Evolutionary conservation across 2,113 vertebrate species (phyloP).

Genomic region (Mormyrus iriodes): DNA sequence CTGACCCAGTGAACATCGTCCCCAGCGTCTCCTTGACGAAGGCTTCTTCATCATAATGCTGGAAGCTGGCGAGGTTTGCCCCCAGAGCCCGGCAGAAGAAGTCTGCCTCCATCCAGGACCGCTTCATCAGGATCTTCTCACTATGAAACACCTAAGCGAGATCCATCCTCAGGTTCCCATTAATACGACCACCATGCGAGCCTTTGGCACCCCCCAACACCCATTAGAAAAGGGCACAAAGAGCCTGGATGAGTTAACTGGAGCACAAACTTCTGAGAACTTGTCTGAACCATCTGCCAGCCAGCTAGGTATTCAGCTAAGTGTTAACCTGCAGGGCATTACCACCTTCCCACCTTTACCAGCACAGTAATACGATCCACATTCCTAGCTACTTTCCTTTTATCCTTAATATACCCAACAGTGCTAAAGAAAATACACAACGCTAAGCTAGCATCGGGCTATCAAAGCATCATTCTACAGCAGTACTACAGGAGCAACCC

Average conservation of each 20-base stretch:
- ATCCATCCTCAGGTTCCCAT: constrained; percentile 17
- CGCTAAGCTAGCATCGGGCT: neutral
- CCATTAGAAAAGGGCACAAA: neutral
- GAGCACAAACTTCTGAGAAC: too few species aligned
- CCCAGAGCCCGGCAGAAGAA: constrained; percentile 83
- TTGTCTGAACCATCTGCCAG: neutral
- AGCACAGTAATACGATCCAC: neutral
- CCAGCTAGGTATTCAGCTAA: neutral
- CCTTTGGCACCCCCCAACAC: neutral
- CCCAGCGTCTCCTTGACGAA: constrained; percentile 77
- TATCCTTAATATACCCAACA: neutral
- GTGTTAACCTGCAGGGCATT: neutral
- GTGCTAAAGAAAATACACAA: neutral
- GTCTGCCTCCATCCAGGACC: constrained; percentile 87
- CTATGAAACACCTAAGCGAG: constrained; percentile 80
- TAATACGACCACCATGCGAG: neutral
- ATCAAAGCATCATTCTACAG: neutral
- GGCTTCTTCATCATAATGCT: constrained; percentile 75
- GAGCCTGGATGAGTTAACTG: neutral
- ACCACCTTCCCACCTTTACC: neutral
- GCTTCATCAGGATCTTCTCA: constrained; percentile 85
- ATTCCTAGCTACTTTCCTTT: neutral
- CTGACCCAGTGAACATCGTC: constrained; percentile 82
- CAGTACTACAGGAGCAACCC: neutral
- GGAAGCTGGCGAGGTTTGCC: constrained; percentile 85